phyloP scores from a whole-genome alignment of 2,888 invertebrate species.

The Dasysyrphus albostriatus region DNA sequence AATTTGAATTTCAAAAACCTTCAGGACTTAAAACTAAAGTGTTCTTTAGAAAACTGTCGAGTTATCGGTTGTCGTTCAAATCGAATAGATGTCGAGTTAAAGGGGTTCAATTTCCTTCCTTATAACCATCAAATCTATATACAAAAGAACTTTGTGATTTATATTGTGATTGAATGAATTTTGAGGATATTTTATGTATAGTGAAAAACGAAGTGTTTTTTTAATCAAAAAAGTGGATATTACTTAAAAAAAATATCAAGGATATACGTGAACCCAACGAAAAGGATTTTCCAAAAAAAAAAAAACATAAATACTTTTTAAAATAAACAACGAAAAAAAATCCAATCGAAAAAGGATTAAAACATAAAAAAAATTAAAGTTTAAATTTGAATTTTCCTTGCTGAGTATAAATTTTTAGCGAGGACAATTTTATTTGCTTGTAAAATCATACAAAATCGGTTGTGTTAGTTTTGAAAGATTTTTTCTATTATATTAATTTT shows the following conservation, averaged over 20 bases:
- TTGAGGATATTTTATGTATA: not conserved
- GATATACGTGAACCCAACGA: conserved; percentile 33
- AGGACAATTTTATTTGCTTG: conserved; percentile 27
- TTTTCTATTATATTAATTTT: not conserved
- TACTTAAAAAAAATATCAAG: conserved; percentile 7
- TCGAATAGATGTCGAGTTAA: conserved; percentile 70
- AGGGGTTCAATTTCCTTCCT: conserved; percentile 17
- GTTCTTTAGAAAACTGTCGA: conserved; percentile 71
- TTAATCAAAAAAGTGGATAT: conserved; percentile 2
- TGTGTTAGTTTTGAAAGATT: conserved; percentile 16
- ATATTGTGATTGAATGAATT: conserved; percentile 35
- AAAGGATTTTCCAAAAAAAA: conserved; percentile 6
- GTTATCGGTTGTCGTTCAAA: conserved; percentile 76
- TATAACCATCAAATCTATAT: not conserved
- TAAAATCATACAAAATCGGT: conserved; percentile 2
- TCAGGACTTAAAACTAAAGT: conserved; percentile 77
- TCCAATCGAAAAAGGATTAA: not conserved
- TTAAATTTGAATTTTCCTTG: conserved; percentile 42
- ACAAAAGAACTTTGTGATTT: conserved; percentile 33
- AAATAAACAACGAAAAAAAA: not conserved
- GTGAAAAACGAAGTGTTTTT: conserved; percentile 16
- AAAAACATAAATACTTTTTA: not conserved
- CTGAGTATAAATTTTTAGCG: conserved; percentile 42
- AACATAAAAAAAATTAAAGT: not conserved
- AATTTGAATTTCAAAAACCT: conserved; percentile 61